Conservation (phyloP, 2,797 vertebrate genomes). For the Artibeus lituratus region DNA sequence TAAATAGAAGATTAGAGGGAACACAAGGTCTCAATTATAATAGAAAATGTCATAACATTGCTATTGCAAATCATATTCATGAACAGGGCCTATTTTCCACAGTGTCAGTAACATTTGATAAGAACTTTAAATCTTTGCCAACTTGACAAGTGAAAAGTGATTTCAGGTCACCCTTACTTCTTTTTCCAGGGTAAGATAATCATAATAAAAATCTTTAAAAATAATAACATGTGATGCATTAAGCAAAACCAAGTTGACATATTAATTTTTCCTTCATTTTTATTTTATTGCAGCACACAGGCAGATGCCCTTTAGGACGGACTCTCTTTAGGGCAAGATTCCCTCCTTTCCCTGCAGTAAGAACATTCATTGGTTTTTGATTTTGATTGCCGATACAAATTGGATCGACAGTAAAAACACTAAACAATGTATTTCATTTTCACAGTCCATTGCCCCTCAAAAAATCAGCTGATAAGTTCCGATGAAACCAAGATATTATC, state of each 20-base stretch:
- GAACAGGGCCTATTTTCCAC: not conserved
- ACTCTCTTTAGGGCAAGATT: not conserved
- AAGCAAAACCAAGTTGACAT: not conserved
- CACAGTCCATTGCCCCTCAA: not conserved
- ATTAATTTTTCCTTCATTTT: not conserved
- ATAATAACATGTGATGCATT: not conserved
- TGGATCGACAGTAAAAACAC: not conserved
- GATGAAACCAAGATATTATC: not conserved
- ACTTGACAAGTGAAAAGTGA: not conserved
- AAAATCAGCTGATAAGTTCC: not conserved
- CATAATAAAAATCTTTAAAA: constrained; percentile 11
- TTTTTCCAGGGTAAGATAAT: not conserved
- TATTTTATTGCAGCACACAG: not conserved
- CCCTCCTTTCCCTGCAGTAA: not conserved
- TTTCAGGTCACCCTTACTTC: not conserved
- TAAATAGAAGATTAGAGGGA: not conserved
- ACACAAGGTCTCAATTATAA: not conserved
- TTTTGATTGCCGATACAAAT: constrained; percentile 50
- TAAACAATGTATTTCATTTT: constrained; percentile 29
- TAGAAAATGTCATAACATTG: not conserved
- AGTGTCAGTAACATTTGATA: not conserved
- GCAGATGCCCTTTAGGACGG: not conserved
- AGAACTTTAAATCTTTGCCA: not conserved
- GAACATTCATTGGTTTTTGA: constrained; percentile 36
- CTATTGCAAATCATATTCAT: not conserved